Evolutionary conservation across 2,888 invertebrate genomes (phyloP).

Genomic region (Sclerodermus sp.): DNA sequence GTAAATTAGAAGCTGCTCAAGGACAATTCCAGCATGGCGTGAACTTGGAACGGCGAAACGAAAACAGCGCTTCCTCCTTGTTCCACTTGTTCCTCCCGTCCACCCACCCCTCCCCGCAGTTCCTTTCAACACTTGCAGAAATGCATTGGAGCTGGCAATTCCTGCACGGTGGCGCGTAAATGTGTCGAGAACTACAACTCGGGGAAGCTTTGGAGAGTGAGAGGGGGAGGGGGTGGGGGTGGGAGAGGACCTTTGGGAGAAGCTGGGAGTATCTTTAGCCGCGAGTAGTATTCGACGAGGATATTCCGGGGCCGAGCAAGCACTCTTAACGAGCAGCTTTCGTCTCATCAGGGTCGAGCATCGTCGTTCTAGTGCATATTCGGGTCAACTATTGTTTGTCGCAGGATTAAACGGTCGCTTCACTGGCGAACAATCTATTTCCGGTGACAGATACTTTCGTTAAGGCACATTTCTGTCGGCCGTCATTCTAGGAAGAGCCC

Average conservation of each 20-base stretch:
- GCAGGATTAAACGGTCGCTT: slow-evolving; percentile 33
- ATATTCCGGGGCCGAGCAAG: no score
- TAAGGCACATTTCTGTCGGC: slow-evolving; percentile 5
- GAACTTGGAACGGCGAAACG: slow-evolving; percentile 5
- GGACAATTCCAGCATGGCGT: slow-evolving; percentile 1
- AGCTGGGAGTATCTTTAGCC: no score
- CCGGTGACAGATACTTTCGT: slow-evolving; percentile 29
- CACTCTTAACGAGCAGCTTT: slow-evolving; percentile 14
- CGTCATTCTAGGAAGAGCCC: slow-evolving; percentile 19
- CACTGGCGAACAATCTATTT: slow-evolving; percentile 37
- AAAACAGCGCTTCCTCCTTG: slow-evolving; percentile 10
- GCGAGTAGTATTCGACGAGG: no score
- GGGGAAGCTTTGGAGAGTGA: no score
- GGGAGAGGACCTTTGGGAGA: no score
- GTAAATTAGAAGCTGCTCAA: slow-evolving; percentile 8
- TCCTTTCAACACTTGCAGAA: no score
- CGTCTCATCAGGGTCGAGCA: slow-evolving; percentile 26
- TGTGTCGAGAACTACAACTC: no score
- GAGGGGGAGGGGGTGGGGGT: no score
- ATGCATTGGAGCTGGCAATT: no score
- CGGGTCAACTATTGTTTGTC: slow-evolving; percentile 41
- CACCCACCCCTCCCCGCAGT: no score
- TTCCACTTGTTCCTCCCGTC: no score
- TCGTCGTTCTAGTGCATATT: slow-evolving; percentile 33
- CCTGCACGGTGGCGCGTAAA: no score